Conservation (phyloP, 2,113 vertebrate genomes). For the Galemys pyrenaicus region DNA sequence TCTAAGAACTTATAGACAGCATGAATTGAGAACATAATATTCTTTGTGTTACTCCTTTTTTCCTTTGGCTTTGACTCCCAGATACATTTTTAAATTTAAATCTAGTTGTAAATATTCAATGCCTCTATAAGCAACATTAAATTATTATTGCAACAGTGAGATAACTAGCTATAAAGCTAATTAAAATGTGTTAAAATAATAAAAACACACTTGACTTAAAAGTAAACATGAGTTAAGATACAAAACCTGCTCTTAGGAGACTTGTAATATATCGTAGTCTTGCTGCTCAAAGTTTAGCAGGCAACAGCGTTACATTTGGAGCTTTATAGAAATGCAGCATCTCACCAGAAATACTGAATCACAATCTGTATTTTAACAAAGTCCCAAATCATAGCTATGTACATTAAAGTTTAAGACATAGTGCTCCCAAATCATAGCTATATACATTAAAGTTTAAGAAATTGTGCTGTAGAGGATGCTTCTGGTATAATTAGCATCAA, state of each 20-base stretch:
- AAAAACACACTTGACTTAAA: neutral
- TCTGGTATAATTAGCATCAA: neutral
- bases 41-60: neutral
- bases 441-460: neutral
- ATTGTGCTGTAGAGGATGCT: neutral
- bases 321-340: neutral
- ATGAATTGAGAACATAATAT: neutral
- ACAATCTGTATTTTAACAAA: neutral
- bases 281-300: neutral
- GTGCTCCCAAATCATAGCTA: neutral
- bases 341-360: neutral
- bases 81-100: neutral
- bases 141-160: neutral
- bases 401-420: neutral
- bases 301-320: neutral
- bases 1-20: neutral
- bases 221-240: neutral
- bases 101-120: neutral
- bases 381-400: neutral
- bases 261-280: neutral
- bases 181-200: neutral
- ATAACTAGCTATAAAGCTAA: neutral
- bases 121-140: neutral
- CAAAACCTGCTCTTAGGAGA: neutral
- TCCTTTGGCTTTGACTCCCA: neutral